These are phyloP conservation scores for Ephydatia muelleri DNA, from an alignment of 37 sponge, comb jelly and placozoan species.

Conservation along the genomic window DNA sequence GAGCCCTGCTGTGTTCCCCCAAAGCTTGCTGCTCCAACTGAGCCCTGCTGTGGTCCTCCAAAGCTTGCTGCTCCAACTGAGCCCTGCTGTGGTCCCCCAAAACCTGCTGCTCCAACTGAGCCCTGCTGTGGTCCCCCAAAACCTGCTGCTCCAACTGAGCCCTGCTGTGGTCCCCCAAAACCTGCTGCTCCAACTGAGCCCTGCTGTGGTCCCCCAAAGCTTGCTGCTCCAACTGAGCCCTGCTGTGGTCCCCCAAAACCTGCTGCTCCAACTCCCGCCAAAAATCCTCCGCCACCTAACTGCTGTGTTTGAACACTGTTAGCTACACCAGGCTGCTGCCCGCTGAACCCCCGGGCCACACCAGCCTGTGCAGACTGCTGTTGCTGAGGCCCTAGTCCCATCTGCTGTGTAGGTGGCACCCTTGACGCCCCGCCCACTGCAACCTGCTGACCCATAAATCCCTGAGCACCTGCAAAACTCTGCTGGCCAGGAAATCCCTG, in stretches of 20 bases:
- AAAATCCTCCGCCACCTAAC: background rate
- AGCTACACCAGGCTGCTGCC: background rate
- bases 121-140: conserved; percentile 13
- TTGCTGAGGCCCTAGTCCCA: background rate
- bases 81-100: background rate
- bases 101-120: background rate
- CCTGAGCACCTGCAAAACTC: too few relatives aligned
- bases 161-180: conserved; percentile 5
- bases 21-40: background rate
- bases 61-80: background rate
- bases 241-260: background rate
- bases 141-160: background rate
- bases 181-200: background rate
- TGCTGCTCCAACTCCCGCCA: conserved; percentile 2
- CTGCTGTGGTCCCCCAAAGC: background rate
- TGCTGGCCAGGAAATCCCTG: background rate
- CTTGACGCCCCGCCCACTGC: background rate
- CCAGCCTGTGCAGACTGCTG: conserved; percentile 1
- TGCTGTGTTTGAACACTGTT: conserved; percentile 4
- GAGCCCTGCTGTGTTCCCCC: background rate
- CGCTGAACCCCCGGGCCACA: background rate
- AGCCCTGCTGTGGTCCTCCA: background rate
- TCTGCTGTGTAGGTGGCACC: background rate
- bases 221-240: background rate
- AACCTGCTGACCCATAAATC: background rate